Percentiles rank a stretch among this genome's conserved stretches.
These are phyloP conservation scores for Darevskia nairensis DNA, from an alignment of 2,797 vertebrate genomes.

Conservation along the genomic window DNA sequence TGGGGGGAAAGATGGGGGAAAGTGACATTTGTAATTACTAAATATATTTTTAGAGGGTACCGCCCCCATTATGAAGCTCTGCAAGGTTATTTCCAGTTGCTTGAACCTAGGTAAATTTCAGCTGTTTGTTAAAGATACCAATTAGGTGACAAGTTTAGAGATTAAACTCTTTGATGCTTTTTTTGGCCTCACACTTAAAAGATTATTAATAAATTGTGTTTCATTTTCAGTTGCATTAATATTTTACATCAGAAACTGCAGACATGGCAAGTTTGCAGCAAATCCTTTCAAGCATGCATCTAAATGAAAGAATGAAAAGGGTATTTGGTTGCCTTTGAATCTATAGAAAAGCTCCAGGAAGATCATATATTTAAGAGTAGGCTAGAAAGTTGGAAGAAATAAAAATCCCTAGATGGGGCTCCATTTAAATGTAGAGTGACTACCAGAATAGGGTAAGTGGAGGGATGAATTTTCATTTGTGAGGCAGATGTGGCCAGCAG, in stretches of 20 bases:
- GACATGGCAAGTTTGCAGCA: slow-evolving; percentile 58
- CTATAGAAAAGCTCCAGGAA: slow-evolving; percentile 32
- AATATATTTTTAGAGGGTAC: not conserved
- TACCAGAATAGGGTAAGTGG: not conserved
- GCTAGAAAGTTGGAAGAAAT: slow-evolving; percentile 27
- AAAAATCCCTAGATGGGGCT: slow-evolving; percentile 28
- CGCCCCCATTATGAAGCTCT: not conserved
- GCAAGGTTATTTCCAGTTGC: not conserved
- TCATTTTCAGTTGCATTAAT: slow-evolving; percentile 67
- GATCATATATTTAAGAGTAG: slow-evolving; percentile 54
- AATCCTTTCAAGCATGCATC: slow-evolving; percentile 53
- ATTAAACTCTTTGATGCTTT: slow-evolving; percentile 50
- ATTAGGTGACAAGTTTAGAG: slow-evolving; percentile 47
- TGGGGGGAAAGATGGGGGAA: not conserved
- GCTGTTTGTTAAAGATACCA: slow-evolving; percentile 47
- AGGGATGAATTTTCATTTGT: not conserved
- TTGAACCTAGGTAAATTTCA: slow-evolving; percentile 13
- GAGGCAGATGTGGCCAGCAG: too few species aligned
- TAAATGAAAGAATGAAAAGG: slow-evolving; percentile 64
- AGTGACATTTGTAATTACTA: not conserved
- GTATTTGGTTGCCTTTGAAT: slow-evolving; percentile 40
- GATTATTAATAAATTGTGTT: slow-evolving; percentile 66
- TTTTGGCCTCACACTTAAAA: slow-evolving; percentile 29
- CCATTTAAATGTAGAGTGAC: not conserved
- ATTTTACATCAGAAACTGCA: slow-evolving; percentile 65